Evolutionary conservation across 2,113 vertebrate species (phyloP).

Genomic region (Tringa solitaria): DNA sequence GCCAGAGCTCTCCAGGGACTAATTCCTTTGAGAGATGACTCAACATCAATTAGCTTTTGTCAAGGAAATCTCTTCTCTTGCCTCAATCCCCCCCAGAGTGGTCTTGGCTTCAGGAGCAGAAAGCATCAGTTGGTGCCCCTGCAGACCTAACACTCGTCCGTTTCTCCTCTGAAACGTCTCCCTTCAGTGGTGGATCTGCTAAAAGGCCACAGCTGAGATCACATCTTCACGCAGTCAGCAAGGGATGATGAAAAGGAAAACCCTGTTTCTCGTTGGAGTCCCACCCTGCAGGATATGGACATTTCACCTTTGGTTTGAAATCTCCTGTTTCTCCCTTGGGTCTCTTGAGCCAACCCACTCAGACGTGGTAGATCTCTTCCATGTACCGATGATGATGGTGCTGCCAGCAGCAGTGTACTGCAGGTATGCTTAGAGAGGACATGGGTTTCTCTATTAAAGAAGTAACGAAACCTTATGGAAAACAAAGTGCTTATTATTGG

Average conservation of each 20-base stretch:
- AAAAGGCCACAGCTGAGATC: background rate
- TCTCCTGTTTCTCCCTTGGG: background rate
- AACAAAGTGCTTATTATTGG: background rate
- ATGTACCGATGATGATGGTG: background rate
- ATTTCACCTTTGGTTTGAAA: background rate
- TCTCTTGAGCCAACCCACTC: background rate
- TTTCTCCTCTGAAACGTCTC: background rate
- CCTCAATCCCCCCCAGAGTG: background rate
- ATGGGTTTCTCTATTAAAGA: background rate
- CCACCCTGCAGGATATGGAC: background rate
- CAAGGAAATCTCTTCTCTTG: background rate
- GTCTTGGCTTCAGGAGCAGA: background rate
- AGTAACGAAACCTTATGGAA: background rate
- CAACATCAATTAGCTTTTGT: background rate
- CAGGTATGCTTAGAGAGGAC: background rate
- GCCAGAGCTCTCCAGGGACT: background rate
- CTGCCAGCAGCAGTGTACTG: background rate
- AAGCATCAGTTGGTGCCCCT: background rate
- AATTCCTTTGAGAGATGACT: background rate
- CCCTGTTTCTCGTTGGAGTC: fast-evolving
- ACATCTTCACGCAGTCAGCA: background rate
- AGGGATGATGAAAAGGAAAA: background rate
- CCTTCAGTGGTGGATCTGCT: background rate
- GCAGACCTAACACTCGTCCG: background rate
- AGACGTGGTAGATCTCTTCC: fast-evolving